Percentiles rank a stretch among this genome's conserved stretches.
These are phyloP conservation scores for Nyctalus aviator DNA, from an alignment of 2,797 vertebrate species.

Conservation along the genomic window DNA sequence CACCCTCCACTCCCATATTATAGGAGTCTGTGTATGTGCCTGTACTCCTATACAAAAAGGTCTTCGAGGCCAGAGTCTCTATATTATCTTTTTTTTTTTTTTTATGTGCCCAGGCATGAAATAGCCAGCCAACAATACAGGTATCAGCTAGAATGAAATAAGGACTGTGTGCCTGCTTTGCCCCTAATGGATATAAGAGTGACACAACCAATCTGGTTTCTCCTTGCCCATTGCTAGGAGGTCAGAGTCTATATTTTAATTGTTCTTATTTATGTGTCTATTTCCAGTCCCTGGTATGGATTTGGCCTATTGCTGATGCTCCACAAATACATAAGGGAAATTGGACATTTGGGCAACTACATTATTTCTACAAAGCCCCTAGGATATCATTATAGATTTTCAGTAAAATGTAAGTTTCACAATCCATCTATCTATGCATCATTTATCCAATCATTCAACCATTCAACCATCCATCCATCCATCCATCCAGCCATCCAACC, in stretches of 20 bases:
- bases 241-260: neutral
- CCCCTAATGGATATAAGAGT: neutral
- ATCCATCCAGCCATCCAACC: neutral
- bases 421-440: constrained; percentile 38
- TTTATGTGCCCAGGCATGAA: neutral
- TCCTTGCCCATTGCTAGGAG: neutral
- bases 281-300: neutral
- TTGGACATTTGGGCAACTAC: neutral
- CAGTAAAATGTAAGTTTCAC: constrained; percentile 54
- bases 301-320: neutral
- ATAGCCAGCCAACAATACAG: neutral
- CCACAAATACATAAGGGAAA: neutral
- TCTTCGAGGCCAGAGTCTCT: neutral
- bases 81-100: neutral
- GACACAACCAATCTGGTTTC: neutral
- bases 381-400: constrained; percentile 8
- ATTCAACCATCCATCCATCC: neutral
- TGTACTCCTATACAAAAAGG: neutral
- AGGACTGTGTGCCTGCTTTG: neutral
- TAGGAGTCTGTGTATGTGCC: neutral
- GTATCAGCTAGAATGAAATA: neutral
- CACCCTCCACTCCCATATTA: neutral
- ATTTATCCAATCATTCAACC: constrained; percentile 35
- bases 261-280: neutral
- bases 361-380: constrained; percentile 32